Percentiles rank a stretch among this genome's conserved stretches.
Conservation (phyloP, 1,140 invertebrate genomes). For the Melipona quadrifasciata region DNA sequence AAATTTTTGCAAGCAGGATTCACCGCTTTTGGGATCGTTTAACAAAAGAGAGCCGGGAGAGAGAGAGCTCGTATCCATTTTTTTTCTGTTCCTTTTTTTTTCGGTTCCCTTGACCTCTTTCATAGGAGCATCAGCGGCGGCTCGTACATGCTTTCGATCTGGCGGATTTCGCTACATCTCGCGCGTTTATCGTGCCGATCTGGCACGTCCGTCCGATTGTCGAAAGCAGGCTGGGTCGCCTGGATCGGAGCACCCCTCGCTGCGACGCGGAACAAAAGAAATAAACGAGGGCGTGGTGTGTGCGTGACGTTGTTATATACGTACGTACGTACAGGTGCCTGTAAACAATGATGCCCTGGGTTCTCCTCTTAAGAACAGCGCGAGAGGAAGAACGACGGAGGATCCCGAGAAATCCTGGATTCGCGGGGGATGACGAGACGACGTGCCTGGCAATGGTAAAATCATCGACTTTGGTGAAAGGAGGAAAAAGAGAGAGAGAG, state of each 20-base stretch:
- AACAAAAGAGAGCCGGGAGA: neutral
- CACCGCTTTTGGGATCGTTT: neutral
- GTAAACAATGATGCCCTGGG: conserved; percentile 55
- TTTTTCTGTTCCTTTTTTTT: neutral
- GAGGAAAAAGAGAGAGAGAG: neutral
- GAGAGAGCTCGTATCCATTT: neutral
- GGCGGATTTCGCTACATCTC: neutral
- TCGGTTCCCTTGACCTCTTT: conserved; percentile 26
- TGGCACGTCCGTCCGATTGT: conserved; percentile 53
- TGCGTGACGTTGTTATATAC: conserved; percentile 80
- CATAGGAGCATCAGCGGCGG: neutral
- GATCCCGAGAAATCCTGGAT: conserved; percentile 58
- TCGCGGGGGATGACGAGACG: conserved; percentile 39
- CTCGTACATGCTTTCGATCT: neutral
- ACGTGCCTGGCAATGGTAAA: conserved; percentile 67
- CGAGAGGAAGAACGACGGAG: conserved; percentile 4
- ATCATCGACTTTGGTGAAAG: conserved; percentile 64
- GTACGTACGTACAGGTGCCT: conserved; percentile 72
- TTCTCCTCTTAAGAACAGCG: neutral
- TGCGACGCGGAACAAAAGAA: conserved; percentile 80
- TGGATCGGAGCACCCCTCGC: conserved; percentile 67
- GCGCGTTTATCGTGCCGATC: conserved; percentile 54
- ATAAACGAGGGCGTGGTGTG: conserved; percentile 79
- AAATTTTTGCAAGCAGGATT: neutral
- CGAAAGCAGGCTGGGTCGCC: conserved; percentile 20